Evolutionary conservation across 2,797 vertebrate genomes (phyloP).

Genomic region (Typhlichthys eigenmanni): DNA sequence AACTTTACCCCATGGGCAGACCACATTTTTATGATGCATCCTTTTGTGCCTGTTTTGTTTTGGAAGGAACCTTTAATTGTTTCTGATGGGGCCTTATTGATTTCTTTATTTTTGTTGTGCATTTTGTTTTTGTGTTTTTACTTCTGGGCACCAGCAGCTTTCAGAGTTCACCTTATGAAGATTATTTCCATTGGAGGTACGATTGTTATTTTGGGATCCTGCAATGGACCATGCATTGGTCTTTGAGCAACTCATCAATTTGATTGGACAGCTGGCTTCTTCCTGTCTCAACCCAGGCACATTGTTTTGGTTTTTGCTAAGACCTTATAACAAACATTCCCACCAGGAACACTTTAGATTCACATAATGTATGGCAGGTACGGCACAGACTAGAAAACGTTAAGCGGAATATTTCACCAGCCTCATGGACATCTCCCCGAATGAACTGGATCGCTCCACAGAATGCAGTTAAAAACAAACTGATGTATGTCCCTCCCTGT

Average conservation of each 20-base stretch:
- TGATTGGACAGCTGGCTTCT: not conserved
- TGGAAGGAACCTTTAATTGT: slow-evolving; percentile 19
- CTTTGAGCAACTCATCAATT: not conserved
- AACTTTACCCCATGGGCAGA: slow-evolving; percentile 83
- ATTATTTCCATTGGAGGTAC: slow-evolving; percentile 4
- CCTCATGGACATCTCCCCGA: no score
- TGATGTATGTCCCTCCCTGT: no score
- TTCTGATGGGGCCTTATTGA: slow-evolving; percentile 73
- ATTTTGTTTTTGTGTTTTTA: slow-evolving; percentile 64
- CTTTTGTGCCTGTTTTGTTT: slow-evolving; percentile 62
- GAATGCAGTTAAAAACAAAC: no score
- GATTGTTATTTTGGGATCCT: no score
- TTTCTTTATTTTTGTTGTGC: slow-evolving; percentile 67
- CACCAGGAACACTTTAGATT: no score
- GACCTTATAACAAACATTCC: no score
- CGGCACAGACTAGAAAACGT: no score
- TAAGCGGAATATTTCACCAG: no score
- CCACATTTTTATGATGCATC: slow-evolving; percentile 90
- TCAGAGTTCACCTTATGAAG: slow-evolving; percentile 1
- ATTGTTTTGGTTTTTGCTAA: not conserved
- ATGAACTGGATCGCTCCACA: no score
- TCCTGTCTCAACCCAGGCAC: not conserved
- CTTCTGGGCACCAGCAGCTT: not conserved
- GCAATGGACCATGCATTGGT: not conserved
- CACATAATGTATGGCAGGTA: no score